These are phyloP conservation scores for Tetraodon nigroviridis DNA, from an alignment of 2,113 vertebrate genomes.

Conservation along the genomic window DNA sequence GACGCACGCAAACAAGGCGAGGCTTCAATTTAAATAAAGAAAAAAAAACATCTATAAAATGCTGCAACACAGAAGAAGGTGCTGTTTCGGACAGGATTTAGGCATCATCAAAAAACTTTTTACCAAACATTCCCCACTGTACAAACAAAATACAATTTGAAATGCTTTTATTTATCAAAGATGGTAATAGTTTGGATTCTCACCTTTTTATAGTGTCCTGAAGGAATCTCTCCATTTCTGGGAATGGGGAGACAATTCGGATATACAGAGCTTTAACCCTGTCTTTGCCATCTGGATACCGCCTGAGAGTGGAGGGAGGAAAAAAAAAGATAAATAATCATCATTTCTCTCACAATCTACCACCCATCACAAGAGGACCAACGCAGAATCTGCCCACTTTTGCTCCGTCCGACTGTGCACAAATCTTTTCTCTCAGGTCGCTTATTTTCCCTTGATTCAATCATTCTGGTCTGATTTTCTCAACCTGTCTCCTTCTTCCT, in stretches of 20 bases:
- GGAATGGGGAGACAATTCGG: conserved; percentile 82
- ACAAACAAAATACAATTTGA: too few species aligned
- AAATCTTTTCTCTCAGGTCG: conserved; percentile 15
- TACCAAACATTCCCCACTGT: too few species aligned
- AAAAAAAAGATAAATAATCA: background rate
- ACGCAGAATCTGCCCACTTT: background rate
- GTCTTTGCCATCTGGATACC: conserved; percentile 70
- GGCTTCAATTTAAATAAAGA: too few species aligned
- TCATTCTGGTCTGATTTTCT: background rate
- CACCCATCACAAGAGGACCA: conserved; percentile 13
- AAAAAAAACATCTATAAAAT: too few species aligned
- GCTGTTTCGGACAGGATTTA: too few species aligned
- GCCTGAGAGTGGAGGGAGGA: conserved; percentile 64
- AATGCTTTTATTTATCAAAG: too few species aligned
- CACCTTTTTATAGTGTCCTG: conserved; percentile 87
- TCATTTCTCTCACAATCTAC: conserved; percentile 6
- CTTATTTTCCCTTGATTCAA: conserved; percentile 24
- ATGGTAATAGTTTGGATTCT: conserved; percentile 4
- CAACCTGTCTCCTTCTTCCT: background rate
- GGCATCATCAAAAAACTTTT: too few species aligned
- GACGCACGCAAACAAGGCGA: background rate
- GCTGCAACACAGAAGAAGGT: too few species aligned
- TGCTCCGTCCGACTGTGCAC: conserved; percentile 12
- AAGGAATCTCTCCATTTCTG: conserved; percentile 94
- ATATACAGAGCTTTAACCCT: conserved; percentile 87